phyloP scores from a whole-genome alignment of 2,888 invertebrate species.

The Cheilosia vulpina region DNA sequence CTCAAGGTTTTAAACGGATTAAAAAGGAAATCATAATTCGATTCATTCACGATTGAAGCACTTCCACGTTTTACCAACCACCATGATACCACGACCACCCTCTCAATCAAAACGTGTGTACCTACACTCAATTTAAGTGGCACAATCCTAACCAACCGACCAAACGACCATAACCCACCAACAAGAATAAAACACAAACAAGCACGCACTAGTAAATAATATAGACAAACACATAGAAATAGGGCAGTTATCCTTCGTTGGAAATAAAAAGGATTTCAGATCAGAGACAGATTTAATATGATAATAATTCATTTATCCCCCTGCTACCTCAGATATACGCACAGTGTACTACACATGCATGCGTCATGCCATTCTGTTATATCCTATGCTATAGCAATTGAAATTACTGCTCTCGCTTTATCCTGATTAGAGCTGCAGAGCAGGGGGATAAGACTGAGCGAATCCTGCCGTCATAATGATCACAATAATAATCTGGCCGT shows the following conservation, averaged over 20 bases:
- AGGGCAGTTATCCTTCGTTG: conserved; percentile 33
- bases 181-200: conserved; percentile 29
- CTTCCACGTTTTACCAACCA: conserved; percentile 12
- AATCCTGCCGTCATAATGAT: conserved; percentile 71
- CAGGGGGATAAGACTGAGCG: conserved; percentile 51
- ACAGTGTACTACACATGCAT: neutral
- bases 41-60: conserved; percentile 24
- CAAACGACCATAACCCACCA: conserved; percentile 5
- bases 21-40: conserved; percentile 58
- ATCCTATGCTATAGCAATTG: conserved; percentile 26
- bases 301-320: conserved; percentile 69
- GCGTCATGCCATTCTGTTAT: conserved; percentile 28
- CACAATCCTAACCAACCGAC: conserved; percentile 19
- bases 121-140: conserved; percentile 41
- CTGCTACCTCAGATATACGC: conserved; percentile 5
- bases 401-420: conserved; percentile 31
- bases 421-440: conserved; percentile 25
- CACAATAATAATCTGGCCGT: conserved; percentile 75
- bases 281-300: conserved; percentile 67
- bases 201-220: conserved; percentile 17
- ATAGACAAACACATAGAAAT: conserved; percentile 8
- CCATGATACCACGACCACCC: conserved; percentile 6
- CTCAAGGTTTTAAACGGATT: conserved; percentile 58
- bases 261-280: conserved; percentile 51
- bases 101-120: neutral